Evolutionary conservation across 2,113 vertebrate species (phyloP), one percentile per base, ranked within the genome.

Genomic region (Grus americana): DNA sequence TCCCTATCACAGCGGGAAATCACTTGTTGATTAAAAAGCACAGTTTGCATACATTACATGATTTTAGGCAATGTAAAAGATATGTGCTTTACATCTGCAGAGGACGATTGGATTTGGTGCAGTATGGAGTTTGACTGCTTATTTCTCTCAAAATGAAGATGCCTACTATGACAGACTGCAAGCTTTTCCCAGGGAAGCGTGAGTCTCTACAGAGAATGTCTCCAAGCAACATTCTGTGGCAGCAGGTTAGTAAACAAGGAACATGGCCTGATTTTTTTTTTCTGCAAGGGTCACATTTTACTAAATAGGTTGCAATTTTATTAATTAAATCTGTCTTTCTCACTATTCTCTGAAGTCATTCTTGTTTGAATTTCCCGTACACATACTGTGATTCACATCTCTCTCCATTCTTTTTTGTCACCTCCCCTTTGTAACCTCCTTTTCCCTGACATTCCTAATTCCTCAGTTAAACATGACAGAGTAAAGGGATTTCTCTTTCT

Each of bases 401-500:
- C 63, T 62, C 42, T 71, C 59, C 12, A 87, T 36, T 40, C 70
- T 81, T 84, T 82, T 86, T 79, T 2, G 17, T 59, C 86, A 86
- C 75, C 36, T 91, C 82, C 66, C 42, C 71, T 92, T 87, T 94
- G 81, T 89, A 95, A 92, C 78, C 61, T 94, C 63, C 59, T 92
- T 90, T 93, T 94, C 63, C 34, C 68, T 84, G 57, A 90, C 92
- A 86, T 91, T 63, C 72, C 72, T 94, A 95, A 96, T 90, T 92
- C 92, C 57, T 80, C 83, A 88, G 79, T 93, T 93, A 80, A 97
- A 93, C 79, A 94, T 32, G 78, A 85, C 47, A 81, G 52, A 81
- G 80, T 94, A 92, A 95, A 95, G 94, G 76, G 80, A 96, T 96
- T 95, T 96, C 73, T 91, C 89, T 87, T 96, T 92, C 89, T 91